Percentiles rank a stretch among this genome's conserved stretches.
Evolutionary conservation across 2,113 vertebrate species (phyloP).

Genomic region (Camelus bactrianus): DNA sequence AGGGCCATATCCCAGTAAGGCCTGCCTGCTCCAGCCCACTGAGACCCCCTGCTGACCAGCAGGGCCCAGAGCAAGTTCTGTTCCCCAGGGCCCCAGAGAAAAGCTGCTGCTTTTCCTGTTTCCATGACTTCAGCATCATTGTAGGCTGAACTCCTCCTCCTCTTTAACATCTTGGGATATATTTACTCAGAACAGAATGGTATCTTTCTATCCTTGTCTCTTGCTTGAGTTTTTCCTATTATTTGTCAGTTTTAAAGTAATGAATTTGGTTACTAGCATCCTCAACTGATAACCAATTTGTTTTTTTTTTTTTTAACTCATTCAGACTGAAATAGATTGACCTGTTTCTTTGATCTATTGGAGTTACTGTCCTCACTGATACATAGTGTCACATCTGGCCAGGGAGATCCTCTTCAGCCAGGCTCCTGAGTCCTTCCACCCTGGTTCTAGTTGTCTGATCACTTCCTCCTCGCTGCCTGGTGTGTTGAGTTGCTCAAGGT

Average conservation of each 20-base stretch:
- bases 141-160: not conserved
- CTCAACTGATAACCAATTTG: not conserved
- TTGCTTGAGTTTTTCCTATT: not conserved
- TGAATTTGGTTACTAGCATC: not conserved
- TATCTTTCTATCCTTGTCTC: slow-evolving; percentile 34
- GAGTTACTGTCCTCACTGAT: not conserved
- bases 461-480: not conserved
- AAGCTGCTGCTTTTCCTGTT: not conserved
- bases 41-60: not conserved
- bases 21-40: not conserved
- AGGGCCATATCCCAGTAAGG: not conserved
- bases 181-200: not conserved
- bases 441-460: not conserved
- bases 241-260: slow-evolving; percentile 48
- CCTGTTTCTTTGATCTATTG: not conserved
- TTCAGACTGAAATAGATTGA: not conserved
- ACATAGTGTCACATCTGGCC: not conserved
- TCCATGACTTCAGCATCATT: not conserved
- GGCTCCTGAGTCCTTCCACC: not conserved
- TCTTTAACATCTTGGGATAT: not conserved
- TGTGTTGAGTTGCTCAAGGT: not conserved
- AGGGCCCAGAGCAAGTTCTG: not conserved
- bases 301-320: not conserved
- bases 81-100: not conserved
- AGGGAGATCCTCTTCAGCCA: no score